Conservation (phyloP, 1,140 invertebrate genomes). For the Ganaspis sp. region DNA sequence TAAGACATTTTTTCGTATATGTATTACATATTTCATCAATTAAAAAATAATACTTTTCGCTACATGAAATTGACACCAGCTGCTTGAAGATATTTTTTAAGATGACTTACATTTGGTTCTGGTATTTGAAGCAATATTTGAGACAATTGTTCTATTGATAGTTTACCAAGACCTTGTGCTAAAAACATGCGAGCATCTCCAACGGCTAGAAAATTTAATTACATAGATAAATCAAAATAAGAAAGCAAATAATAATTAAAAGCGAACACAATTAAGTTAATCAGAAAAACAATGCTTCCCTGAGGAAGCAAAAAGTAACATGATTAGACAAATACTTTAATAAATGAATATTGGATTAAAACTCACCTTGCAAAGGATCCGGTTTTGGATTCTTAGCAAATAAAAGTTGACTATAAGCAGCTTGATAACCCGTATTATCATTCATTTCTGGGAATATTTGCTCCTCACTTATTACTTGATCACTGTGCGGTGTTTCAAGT, state of each 20-base stretch:
- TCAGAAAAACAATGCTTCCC: neutral
- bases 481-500: constrained; percentile 92
- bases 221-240: constrained; percentile 35
- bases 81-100: constrained; percentile 71
- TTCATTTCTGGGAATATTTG: constrained; percentile 90
- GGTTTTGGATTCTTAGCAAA: constrained; percentile 86
- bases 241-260: constrained; percentile 40
- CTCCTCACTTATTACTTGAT: constrained; percentile 87
- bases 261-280: constrained; percentile 36
- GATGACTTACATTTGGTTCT: constrained; percentile 68
- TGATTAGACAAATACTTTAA: too few relatives aligned
- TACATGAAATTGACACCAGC: constrained; percentile 71
- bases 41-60: constrained; percentile 47
- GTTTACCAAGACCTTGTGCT: constrained; percentile 82
- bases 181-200: constrained; percentile 84
- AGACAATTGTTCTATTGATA: constrained; percentile 79
- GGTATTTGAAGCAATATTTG: constrained; percentile 78
- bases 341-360: too few relatives aligned
- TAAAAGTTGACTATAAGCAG: constrained; percentile 90
- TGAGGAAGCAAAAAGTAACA: too few relatives aligned
- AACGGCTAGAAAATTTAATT: constrained; percentile 74
- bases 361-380: constrained; percentile 83
- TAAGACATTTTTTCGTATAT: neutral
- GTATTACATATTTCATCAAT: neutral
- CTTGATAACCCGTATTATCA: constrained; percentile 91